Evolutionary conservation across 2,113 vertebrate genomes (phyloP).

Genomic region (Siniperca knerii): DNA sequence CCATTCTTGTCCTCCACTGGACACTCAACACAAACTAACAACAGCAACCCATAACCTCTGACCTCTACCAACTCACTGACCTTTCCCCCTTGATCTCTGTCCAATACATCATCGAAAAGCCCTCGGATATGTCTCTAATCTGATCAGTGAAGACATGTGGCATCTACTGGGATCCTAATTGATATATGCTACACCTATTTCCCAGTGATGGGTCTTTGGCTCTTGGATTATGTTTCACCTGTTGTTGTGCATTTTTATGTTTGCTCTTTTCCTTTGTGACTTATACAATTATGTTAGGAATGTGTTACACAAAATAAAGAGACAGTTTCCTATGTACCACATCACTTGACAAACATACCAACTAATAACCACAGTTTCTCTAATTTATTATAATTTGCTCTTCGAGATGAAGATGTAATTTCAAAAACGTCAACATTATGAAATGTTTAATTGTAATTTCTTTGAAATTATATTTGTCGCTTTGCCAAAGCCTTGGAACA

Average conservation of each 20-base stretch:
- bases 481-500: not conserved
- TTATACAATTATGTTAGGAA: not conserved
- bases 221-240: conserved; percentile 29
- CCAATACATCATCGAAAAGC: conserved; percentile 64
- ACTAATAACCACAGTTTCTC: not conserved
- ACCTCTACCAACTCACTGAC: conserved; percentile 66
- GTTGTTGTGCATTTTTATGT: not conserved
- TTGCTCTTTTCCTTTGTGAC: not conserved
- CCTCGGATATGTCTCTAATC: conserved; percentile 46
- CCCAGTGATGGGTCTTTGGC: not conserved
- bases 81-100: conserved; percentile 72
- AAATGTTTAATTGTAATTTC: not conserved
- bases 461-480: not conserved
- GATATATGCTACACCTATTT: conserved; percentile 37
- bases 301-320: not conserved
- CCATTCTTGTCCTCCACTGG: conserved; percentile 62
- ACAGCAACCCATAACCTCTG: conserved; percentile 61
- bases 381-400: not conserved
- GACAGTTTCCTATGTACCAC: not conserved
- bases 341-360: not conserved
- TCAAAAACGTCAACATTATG: not conserved
- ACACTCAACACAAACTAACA: conserved; percentile 68
- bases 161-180: conserved; percentile 46
- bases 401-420: not conserved
- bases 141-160: conserved; percentile 53